Conservation (phyloP, 2,113 vertebrate genomes). For the Nerophis lumbriciformis region DNA sequence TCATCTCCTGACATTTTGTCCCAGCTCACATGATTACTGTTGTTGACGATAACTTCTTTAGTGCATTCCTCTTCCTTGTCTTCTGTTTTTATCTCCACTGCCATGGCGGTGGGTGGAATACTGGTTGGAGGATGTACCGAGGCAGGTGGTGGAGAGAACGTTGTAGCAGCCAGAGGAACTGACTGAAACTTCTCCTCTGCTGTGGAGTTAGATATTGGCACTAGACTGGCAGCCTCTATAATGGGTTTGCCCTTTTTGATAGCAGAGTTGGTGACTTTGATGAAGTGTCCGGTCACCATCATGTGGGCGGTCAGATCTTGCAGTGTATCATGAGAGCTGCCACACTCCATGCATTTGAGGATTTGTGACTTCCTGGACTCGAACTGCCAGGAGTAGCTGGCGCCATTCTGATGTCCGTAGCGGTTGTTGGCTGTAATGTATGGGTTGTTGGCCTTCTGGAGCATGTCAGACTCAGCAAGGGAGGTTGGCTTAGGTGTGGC, state of each 20-base stretch:
- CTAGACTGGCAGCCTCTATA: slow-evolving; percentile 79
- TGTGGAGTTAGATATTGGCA: slow-evolving; percentile 63
- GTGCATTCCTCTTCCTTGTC: slow-evolving; percentile 82
- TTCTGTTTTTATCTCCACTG: slow-evolving; percentile 90
- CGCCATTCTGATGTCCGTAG: slow-evolving; percentile 96
- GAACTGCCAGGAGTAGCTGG: slow-evolving; percentile 99
- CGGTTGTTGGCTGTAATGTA: slow-evolving; percentile 97
- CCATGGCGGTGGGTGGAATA: slow-evolving; percentile 76
- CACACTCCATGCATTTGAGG: slow-evolving; percentile 98
- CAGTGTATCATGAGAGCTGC: slow-evolving; percentile 93
- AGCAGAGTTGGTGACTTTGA: slow-evolving; percentile 97
- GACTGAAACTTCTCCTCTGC: slow-evolving; percentile 93
- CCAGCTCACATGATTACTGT: slow-evolving; percentile 70
- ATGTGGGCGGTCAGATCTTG: slow-evolving; percentile 98
- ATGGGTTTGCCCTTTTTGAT: slow-evolving; percentile 98
- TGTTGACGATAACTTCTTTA: slow-evolving; percentile 72
- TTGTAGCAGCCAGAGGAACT: slow-evolving; percentile 91
- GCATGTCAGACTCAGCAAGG: slow-evolving; percentile 76
- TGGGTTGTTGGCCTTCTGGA: slow-evolving; percentile 88
- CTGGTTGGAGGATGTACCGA: slow-evolving; percentile 81
- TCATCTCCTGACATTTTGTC: slow-evolving; percentile 80
- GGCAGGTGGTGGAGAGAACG: slow-evolving; percentile 89
- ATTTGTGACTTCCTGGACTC: slow-evolving; percentile 98
- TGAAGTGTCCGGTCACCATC: slow-evolving; percentile 99
- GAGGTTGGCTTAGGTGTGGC: slow-evolving; percentile 82